Base-by-base conservation (phyloP, 2,888 invertebrate genomes). In the Phragmatobia fuliginosa region DNA sequence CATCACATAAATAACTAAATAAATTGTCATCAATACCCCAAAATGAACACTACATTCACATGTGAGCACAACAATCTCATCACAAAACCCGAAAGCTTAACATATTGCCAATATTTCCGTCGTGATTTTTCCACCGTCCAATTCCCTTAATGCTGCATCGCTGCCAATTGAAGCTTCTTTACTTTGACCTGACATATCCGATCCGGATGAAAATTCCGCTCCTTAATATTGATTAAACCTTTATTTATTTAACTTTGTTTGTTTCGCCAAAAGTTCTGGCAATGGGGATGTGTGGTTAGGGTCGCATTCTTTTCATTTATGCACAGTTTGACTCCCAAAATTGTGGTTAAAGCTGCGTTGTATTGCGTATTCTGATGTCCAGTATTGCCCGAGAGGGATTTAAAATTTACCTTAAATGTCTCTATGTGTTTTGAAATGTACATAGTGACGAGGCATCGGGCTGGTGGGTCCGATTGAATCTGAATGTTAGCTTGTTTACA, bases 121-220 rank as follows among this genome's bases (percentile, higher is more conserved):
- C 83, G 81, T 82, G 18, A 70, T 77, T 75, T 78, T 88, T 78
- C 83, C 87, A 87, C 70, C 70, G 70, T 76, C 78, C 87, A 87
- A 89, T 87, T 86, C 86, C 85, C 85, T 79, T 87, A 89, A 88
- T 88, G 87, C 79, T 59, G n/a, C 74, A 73, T 82, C 86, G 85
- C 85, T 80, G 80, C 79, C 85, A 74, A 75, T 82, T 84, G 84
- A 85, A 79, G 79, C 78, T 84, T 79, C 84, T 83, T 86, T 83
- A 82, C 80, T 77, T 74, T 78, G 85, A 74, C 72, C 78, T 82
- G 84, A 84, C 78, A 79, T 69, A 72, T 74, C 68, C 73, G 61
- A 67, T 62, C 66, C 75, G 74, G 75, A 75, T 72, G 73, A 74
- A 67, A 63, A 76, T 70, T 80, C 78, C 78, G 78, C 78, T 76